Percentiles rank a stretch among this genome's conserved stretches.
Conservation (phyloP, 2,888 invertebrate species). For the Thumatha senex region DNA sequence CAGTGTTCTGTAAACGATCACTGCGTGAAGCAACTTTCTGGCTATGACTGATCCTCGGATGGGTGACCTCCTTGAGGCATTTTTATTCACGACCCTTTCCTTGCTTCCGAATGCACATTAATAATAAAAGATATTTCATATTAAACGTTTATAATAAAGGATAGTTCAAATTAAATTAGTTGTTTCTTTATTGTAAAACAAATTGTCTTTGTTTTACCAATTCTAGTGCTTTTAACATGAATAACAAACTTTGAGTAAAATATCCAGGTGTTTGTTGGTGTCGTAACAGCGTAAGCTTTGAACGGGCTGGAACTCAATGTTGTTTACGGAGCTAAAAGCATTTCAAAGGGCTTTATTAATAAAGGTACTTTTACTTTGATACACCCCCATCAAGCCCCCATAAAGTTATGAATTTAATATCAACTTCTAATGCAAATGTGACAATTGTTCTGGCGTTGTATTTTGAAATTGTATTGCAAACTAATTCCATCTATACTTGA, state of each 20-base stretch:
- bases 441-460: background rate
- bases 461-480: background rate
- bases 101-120: too few species aligned
- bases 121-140: too few species aligned
- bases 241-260: conserved; percentile 10
- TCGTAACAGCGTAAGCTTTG: conserved; percentile 23
- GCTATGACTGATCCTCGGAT: too few species aligned
- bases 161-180: too few species aligned
- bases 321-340: conserved; percentile 22
- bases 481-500: background rate
- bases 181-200: background rate
- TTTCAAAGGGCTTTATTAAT: conserved; percentile 30
- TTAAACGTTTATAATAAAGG: too few species aligned
- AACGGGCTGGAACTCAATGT: conserved; percentile 23
- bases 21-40: too few species aligned
- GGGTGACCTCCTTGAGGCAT: too few species aligned
- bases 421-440: background rate
- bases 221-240: too few species aligned
- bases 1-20: too few species aligned
- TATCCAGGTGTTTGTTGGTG: conserved; percentile 27
- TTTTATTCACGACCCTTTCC: too few species aligned
- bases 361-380: conserved; percentile 11
- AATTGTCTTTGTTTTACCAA: background rate
- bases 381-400: background rate
- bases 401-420: conserved; percentile 11